Conservation (phyloP, 2,888 invertebrate species). For the Aphodius sticticus region DNA sequence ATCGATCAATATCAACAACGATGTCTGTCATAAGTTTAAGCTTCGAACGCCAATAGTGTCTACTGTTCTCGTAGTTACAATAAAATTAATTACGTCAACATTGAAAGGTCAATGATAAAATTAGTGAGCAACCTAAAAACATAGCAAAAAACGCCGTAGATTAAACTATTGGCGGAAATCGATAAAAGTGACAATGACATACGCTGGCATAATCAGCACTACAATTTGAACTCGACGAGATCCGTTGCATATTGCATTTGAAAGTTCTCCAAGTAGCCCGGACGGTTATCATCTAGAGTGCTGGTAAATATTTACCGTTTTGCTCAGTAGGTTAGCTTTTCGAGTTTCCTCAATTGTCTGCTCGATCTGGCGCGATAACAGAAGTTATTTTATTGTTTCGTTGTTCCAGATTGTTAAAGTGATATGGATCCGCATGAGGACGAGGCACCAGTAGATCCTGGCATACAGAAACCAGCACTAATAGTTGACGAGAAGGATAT, state of each 20-base stretch:
- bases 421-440: constrained; percentile 68
- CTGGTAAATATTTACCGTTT: neutral
- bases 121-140: neutral
- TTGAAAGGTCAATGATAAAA: neutral
- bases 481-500: constrained; percentile 88
- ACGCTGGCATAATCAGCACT: neutral
- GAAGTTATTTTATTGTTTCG: neutral
- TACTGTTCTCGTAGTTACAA: neutral
- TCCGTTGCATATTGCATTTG: neutral
- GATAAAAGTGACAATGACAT: neutral
- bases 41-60: too few relatives aligned
- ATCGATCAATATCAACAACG: too few relatives aligned
- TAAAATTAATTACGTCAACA: neutral
- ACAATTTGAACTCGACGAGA: neutral
- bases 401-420: constrained; percentile 48
- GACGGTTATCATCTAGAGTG: neutral
- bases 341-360: neutral
- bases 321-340: neutral
- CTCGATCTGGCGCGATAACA: neutral
- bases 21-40: too few relatives aligned
- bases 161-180: neutral
- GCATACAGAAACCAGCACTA: constrained; percentile 80
- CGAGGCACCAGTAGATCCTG: constrained; percentile 88
- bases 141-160: neutral
- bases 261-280: neutral